Conservation (phyloP, 1,140 invertebrate genomes). For the Drosophila lowei region DNA sequence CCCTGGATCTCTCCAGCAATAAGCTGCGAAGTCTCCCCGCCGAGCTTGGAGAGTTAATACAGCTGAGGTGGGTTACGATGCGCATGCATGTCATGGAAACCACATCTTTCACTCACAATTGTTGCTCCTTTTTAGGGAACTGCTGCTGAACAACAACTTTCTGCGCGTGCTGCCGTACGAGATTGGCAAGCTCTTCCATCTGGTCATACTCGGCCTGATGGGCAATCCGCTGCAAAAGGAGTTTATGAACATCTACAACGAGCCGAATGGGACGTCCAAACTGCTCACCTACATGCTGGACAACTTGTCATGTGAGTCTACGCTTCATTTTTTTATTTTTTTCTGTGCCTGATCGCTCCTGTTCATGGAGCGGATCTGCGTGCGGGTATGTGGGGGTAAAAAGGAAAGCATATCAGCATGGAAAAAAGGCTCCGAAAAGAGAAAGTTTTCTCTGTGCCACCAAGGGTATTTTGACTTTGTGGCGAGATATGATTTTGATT, state of each 20-base stretch:
- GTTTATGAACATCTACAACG: constrained; percentile 94
- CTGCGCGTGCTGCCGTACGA: constrained; percentile 97
- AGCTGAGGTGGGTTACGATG: constrained; percentile 88
- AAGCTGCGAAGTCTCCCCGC: constrained; percentile 96
- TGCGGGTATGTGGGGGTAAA: constrained; percentile 48
- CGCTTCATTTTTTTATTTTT: constrained; percentile 3
- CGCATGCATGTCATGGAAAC: constrained; percentile 3
- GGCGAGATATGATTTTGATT: not conserved
- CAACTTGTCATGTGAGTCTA: constrained; percentile 93
- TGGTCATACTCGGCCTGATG: constrained; percentile 94
- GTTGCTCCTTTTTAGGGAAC: constrained; percentile 88
- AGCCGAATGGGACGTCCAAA: constrained; percentile 96
- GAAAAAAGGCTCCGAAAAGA: constrained; percentile 72
- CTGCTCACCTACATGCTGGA: constrained; percentile 96
- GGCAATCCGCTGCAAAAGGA: constrained; percentile 98
- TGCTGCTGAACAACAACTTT: constrained; percentile 96
- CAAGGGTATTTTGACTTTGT: constrained; percentile 16
- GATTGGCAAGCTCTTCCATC: constrained; percentile 98
- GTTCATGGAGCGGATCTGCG: constrained; percentile 9
- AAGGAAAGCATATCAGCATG: constrained; percentile 61
- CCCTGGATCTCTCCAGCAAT: constrained; percentile 96
- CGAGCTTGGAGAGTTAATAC: constrained; percentile 97
- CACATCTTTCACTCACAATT: constrained; percentile 7
- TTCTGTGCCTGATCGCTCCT: constrained; percentile 39
- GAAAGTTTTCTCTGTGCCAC: constrained; percentile 52